A percentile compares a stretch with the other conserved stretches of the same genome.
Evolutionary conservation across 30 jellyfish, hydroid and myxozoan species (phyloP).

Genomic region (Rhopilema esculentum): DNA sequence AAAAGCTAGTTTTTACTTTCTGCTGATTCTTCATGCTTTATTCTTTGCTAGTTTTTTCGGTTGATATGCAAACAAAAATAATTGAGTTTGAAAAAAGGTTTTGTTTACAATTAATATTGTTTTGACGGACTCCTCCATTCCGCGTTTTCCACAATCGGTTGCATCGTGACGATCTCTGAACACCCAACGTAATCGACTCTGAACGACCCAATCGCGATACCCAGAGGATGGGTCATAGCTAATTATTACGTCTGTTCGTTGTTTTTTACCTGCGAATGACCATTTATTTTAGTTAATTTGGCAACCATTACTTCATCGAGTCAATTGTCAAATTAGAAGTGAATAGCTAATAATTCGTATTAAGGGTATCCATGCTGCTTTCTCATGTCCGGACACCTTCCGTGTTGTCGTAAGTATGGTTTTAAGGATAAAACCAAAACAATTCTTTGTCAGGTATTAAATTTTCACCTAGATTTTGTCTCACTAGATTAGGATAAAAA

Average conservation of each 20-base stretch:
- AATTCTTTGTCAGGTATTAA: neutral
- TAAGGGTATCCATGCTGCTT: neutral
- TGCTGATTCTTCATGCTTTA: too few relatives aligned
- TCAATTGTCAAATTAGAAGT: neutral
- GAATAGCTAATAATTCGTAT: neutral
- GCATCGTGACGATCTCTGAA: neutral
- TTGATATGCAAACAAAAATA: neutral
- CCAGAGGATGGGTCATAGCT: neutral
- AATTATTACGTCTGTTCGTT: neutral
- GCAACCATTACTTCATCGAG: neutral
- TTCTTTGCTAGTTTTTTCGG: too few relatives aligned
- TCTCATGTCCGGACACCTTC: neutral
- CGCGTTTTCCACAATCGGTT: neutral
- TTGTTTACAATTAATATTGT: neutral
- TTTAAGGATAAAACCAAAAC: neutral
- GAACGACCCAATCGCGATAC: neutral
- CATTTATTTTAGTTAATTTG: too few relatives aligned
- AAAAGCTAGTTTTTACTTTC: too few relatives aligned
- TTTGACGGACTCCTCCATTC: neutral
- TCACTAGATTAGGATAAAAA: too few relatives aligned
- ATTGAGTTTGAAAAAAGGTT: neutral
- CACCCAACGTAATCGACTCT: neutral
- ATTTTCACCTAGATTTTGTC: neutral
- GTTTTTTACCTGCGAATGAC: neutral
- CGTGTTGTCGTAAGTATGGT: neutral